phyloP scores from a whole-genome alignment of 1,140 invertebrate genomes.

The Formica selysi region DNA sequence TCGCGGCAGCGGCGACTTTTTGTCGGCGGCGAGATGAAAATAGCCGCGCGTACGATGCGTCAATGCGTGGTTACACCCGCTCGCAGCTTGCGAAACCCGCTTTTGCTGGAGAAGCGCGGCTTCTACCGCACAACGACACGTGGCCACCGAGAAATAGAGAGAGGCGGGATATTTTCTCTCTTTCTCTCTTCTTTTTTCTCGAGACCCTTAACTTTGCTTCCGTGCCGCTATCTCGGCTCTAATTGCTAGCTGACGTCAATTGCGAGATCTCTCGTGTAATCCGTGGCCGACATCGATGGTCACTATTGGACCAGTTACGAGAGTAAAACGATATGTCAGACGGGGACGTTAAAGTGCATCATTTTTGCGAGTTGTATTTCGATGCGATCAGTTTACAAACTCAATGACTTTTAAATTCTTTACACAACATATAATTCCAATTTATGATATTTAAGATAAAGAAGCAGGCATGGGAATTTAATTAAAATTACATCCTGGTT shows the following conservation, averaged over 20 bases:
- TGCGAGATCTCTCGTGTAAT: constrained; percentile 10
- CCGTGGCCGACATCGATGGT: constrained; percentile 5
- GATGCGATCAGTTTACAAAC: not conserved
- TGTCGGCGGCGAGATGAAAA: constrained; percentile 71
- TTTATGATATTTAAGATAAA: constrained; percentile 10
- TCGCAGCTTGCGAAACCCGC: constrained; percentile 65
- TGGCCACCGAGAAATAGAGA: constrained; percentile 19
- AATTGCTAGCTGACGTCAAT: constrained; percentile 68
- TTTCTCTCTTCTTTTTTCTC: not conserved
- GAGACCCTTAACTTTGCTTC: constrained; percentile 71
- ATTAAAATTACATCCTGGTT: not conserved
- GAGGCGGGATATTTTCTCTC: not conserved
- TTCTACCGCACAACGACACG: constrained; percentile 56
- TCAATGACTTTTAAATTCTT: not conserved
- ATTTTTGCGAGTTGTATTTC: not conserved
- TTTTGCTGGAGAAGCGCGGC: constrained; percentile 57
- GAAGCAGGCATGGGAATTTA: not conserved
- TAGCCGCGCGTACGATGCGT: constrained; percentile 72
- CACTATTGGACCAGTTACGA: not conserved
- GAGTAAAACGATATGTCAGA: not conserved
- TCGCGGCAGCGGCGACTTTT: constrained; percentile 54
- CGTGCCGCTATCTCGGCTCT: constrained; percentile 73
- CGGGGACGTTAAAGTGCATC: not conserved
- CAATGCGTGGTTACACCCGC: constrained; percentile 60
- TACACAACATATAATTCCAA: not conserved